Evolutionary conservation across 1,140 invertebrate species (phyloP).

Genomic region (Drosophila varians): DNA sequence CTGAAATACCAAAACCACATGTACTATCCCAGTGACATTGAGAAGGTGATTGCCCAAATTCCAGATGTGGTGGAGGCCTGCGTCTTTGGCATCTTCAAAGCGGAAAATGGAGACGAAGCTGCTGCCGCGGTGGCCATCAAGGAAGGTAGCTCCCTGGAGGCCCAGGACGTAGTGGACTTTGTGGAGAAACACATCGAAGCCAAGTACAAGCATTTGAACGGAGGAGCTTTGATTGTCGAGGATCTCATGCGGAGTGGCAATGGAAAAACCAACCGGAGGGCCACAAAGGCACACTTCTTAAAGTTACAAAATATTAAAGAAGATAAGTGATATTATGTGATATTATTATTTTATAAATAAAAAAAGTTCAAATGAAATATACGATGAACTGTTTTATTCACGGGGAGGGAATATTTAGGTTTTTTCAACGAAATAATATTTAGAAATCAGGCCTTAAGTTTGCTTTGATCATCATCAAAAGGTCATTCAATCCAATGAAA

Average conservation of each 20-base stretch:
- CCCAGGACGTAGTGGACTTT: conserved; percentile 38
- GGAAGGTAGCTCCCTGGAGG: conserved; percentile 8
- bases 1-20: conserved; percentile 86
- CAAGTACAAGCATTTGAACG: conserved; percentile 84
- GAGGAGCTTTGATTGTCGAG: conserved; percentile 86
- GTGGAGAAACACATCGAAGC: conserved; percentile 64
- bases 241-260: conserved; percentile 28
- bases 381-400: too few species aligned
- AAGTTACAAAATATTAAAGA: background rate
- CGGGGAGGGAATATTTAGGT: too few species aligned
- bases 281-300: conserved; percentile 16
- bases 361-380: too few species aligned
- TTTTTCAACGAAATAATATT: too few species aligned
- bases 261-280: conserved; percentile 19
- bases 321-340: background rate
- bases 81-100: conserved; percentile 48
- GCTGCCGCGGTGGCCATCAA: conserved; percentile 35
- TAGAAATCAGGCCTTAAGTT: too few species aligned
- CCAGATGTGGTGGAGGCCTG: conserved; percentile 43
- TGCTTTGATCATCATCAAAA: too few species aligned
- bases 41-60: conserved; percentile 32
- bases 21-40: conserved; percentile 55
- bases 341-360: too few species aligned
- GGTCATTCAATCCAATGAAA: too few species aligned
- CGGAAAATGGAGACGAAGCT: conserved; percentile 35